Evolutionary conservation across 2,113 vertebrate species (phyloP).

Genomic region (Hepsetus odoe): DNA sequence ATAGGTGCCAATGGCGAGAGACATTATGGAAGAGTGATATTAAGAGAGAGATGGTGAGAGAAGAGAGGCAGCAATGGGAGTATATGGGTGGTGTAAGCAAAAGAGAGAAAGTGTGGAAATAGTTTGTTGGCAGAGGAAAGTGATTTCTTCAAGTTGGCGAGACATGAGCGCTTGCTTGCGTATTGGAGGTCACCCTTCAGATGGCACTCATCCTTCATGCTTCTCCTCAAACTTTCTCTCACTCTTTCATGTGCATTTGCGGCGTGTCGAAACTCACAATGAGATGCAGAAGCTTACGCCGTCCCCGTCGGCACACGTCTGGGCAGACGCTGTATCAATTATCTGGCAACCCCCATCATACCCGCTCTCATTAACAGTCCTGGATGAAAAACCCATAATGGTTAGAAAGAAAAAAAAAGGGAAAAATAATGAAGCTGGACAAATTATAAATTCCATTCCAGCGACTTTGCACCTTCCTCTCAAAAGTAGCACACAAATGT

Average conservation of each 20-base stretch:
- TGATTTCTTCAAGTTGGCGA: constrained; percentile 57
- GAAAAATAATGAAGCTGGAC: constrained; percentile 19
- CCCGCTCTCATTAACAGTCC: constrained; percentile 35
- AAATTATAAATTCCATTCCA: background rate
- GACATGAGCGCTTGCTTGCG: constrained; percentile 25
- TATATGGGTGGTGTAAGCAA: background rate
- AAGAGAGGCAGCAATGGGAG: too few species aligned
- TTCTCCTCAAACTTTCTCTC: constrained; percentile 4
- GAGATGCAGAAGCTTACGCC: background rate
- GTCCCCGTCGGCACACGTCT: background rate
- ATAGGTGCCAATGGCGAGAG: background rate
- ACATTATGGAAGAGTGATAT: background rate
- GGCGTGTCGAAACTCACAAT: background rate
- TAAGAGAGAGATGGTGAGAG: background rate
- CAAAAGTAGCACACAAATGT: constrained; percentile 27
- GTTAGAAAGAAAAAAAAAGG: background rate
- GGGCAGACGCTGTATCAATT: constrained; percentile 40
- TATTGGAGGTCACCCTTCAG: constrained; percentile 33
- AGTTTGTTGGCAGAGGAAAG: constrained; percentile 62
- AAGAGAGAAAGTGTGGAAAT: constrained; percentile 48
- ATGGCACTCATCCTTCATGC: constrained; percentile 34
- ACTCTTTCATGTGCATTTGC: background rate
- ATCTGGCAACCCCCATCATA: constrained; percentile 41
- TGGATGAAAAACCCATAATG: background rate
- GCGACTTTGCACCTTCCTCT: constrained; percentile 33